Conservation (phyloP, 2,888 invertebrate species). For the Leptopilina drosophilae region DNA sequence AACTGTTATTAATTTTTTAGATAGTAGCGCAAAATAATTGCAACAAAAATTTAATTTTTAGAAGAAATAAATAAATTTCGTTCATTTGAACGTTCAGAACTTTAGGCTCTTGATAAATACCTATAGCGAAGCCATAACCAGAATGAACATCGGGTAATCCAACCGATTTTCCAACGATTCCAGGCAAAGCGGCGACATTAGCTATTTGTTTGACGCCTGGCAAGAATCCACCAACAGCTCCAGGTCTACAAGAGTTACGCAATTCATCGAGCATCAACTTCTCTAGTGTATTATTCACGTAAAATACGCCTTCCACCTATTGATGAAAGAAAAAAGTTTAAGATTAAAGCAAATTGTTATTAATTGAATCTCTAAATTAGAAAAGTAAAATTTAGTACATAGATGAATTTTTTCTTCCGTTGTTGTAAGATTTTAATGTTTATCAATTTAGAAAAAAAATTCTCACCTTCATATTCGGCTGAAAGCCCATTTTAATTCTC, state of each 20-base stretch:
- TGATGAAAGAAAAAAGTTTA: slow-evolving; percentile 14
- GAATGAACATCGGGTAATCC: slow-evolving; percentile 98
- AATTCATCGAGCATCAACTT: slow-evolving; percentile 98
- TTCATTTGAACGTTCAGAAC: no score
- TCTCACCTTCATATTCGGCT: slow-evolving; percentile 96
- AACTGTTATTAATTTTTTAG: no score
- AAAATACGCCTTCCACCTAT: slow-evolving; percentile 96
- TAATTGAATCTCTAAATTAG: no score
- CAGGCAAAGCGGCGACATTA: slow-evolving; percentile 98
- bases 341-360: background rate
- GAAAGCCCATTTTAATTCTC: slow-evolving; percentile 98
- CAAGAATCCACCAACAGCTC: slow-evolving; percentile 95
- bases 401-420: no score
- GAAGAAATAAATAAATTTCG: no score
- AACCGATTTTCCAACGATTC: slow-evolving; percentile 95
- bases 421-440: no score
- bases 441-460: background rate
- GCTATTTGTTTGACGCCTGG: slow-evolving; percentile 99
- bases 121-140: slow-evolving; percentile 99
- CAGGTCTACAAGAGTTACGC: slow-evolving; percentile 91
- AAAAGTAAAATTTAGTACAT: no score
- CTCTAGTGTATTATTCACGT: slow-evolving; percentile 94
- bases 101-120: no score
- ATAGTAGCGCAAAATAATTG: no score
- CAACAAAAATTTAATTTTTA: no score